phyloP scores from a whole-genome alignment of 2,113 vertebrate genomes.

The Loxodonta africana region DNA sequence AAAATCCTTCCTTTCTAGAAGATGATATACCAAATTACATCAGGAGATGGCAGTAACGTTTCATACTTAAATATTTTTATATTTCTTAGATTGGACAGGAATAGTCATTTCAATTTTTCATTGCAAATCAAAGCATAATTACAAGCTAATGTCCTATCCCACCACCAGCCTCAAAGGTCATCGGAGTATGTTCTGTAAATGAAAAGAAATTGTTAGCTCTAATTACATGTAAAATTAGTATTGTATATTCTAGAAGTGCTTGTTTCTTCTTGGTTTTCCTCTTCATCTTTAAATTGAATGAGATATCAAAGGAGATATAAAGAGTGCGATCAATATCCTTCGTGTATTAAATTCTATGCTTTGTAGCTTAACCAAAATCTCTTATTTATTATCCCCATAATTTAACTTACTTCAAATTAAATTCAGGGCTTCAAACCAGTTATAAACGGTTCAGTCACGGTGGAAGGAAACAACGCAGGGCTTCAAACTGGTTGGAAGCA shows the following conservation, averaged over 20 bases:
- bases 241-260: constrained; percentile 79
- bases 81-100: constrained; percentile 72
- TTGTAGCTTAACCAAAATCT: constrained; percentile 62
- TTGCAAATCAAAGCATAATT: constrained; percentile 89
- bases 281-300: constrained; percentile 79
- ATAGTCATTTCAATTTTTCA: constrained; percentile 81
- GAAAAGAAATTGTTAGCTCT: constrained; percentile 89
- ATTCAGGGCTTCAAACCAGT: too few relatives aligned
- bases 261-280: constrained; percentile 80
- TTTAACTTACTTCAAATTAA: constrained; percentile 67
- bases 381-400: constrained; percentile 41
- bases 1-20: not conserved
- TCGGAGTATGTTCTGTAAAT: constrained; percentile 87
- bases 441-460: too few relatives aligned
- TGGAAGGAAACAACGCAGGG: not conserved
- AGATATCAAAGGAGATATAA: constrained; percentile 69
- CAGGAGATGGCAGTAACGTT: constrained; percentile 87
- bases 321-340: constrained; percentile 69
- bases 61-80: not conserved
- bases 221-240: constrained; percentile 89
- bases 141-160: constrained; percentile 86
- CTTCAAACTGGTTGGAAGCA: not conserved
- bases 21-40: not conserved
- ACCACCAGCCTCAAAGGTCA: constrained; percentile 86
- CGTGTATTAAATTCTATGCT: constrained; percentile 67